Evolutionary conservation across 2,888 invertebrate species (phyloP).

Genomic region (Leucoptera coffeella): DNA sequence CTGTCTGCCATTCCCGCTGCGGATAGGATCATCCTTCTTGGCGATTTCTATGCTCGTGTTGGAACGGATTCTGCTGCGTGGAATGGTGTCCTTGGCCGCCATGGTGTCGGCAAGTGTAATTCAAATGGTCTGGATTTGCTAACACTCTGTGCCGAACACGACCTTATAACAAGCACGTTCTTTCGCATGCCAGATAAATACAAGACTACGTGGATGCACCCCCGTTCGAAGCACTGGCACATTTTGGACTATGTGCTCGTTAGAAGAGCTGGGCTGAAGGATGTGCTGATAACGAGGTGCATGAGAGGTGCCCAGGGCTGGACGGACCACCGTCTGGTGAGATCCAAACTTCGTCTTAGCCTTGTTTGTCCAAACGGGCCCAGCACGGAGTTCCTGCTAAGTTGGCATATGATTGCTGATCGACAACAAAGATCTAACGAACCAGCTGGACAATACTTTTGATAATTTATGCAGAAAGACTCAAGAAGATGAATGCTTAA

Average conservation of each 20-base stretch:
- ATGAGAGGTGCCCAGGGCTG: no score
- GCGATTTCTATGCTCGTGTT: conserved; percentile 5
- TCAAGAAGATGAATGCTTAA: neutral
- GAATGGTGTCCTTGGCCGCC: conserved; percentile 6
- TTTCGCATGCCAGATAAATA: conserved; percentile 6
- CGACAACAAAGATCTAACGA: no score
- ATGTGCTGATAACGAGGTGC: no score
- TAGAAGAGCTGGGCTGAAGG: conserved; percentile 1
- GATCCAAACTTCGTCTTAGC: neutral
- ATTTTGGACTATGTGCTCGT: conserved; percentile 3
- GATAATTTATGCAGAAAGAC: neutral
- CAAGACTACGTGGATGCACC: conserved; percentile 1
- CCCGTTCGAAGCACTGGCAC: neutral
- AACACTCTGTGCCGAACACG: conserved; percentile 6
- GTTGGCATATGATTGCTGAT: no score
- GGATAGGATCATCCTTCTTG: conserved; percentile 1
- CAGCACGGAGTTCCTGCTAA: no score
- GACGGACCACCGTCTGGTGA: no score
- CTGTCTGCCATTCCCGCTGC: no score
- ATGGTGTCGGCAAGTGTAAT: no score
- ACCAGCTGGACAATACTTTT: no score
- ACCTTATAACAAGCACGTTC: conserved; percentile 6
- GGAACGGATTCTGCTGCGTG: conserved; percentile 4
- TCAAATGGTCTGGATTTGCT: no score
- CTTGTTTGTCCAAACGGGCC: neutral